Base-by-base conservation (phyloP, 2,113 vertebrate species). In the Bujurquina vittata region DNA sequence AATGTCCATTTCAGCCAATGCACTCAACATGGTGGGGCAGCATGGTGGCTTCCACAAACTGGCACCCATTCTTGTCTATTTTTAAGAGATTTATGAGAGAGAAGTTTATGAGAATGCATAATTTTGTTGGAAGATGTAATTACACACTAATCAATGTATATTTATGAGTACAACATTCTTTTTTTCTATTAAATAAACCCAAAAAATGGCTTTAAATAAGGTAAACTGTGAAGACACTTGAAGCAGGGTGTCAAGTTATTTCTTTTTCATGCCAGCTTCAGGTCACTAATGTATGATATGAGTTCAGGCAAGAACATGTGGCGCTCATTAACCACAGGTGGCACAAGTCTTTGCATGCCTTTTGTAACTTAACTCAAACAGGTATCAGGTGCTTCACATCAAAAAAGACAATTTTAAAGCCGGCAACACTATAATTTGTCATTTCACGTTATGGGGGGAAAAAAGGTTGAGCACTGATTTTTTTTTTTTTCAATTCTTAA, bases 301-400 rank as follows among this genome's bases (percentile, higher is more conserved):
- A 72, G 26, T 52, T 72, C 46, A 55, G 69, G 75, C 46, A 23
- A 31, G 23, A 18, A 26, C 20, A 1, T 73, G 46, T 1, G 1
- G 33, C 23, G 22, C 10, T 79, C n/a, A 60, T 43, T 57, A 54
- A 7, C 9, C 69, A 77, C 26, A 60, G 46, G 49, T 69, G 75
- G 18, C 63, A 55, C 5, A 23, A 49, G 54, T 72, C 33, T 85
- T 58, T 65, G 2, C 9, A 52, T 58, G 55, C 6, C 55, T 77
- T 63, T 61, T 46, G 37, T 63, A 11, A 61, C 5, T 81, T 35
- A 23, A 7, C 40, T 14, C 8, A 58, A 46, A 14, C 33, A 75
- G 17, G 17, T 14, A 35, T 35, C 29, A n/a, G 65, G 75, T 74
- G 58, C 29, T 65, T 84, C 67, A 67, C 58, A 46, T 77, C n/a